Conservation (phyloP, 2,797 vertebrate species). For the Remorina albescens region DNA sequence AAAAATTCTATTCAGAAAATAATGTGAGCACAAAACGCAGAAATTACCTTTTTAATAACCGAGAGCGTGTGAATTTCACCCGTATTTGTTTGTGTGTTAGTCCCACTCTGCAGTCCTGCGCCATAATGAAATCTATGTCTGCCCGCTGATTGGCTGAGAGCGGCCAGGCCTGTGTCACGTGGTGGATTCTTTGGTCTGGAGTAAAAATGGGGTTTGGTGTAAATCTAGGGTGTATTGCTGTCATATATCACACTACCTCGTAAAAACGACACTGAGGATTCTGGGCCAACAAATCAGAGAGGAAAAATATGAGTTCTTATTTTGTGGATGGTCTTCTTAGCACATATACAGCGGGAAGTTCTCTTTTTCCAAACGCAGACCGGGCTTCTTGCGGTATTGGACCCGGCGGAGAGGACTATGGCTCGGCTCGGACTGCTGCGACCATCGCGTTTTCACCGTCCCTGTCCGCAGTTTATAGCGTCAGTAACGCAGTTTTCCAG, state of each 20-base stretch:
- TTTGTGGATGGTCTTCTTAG: conserved; percentile 94
- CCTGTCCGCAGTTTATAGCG: conserved; percentile 90
- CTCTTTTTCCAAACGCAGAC: conserved; percentile 90
- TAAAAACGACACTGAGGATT: conserved; percentile 99
- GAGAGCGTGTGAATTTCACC: conserved; percentile 30
- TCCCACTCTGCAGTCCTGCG: conserved; percentile 81
- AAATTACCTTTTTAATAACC: background rate
- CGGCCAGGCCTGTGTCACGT: conserved; percentile 90
- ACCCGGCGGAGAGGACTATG: conserved; percentile 87
- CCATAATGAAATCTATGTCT: conserved; percentile 87
- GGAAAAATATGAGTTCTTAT: conserved; percentile 97
- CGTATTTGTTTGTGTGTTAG: conserved; percentile 61
- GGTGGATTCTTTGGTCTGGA: conserved; percentile 88
- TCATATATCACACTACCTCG: conserved; percentile 98
- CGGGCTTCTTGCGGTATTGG: conserved; percentile 89
- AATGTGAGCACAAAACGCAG: background rate
- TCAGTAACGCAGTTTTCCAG: conserved; percentile 88
- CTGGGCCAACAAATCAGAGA: conserved; percentile 97
- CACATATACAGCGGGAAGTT: conserved; percentile 91
- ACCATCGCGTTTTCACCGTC: conserved; percentile 84
- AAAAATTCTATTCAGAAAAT: background rate
- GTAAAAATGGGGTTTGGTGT: conserved; percentile 97
- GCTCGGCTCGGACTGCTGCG: conserved; percentile 86
- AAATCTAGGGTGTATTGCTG: conserved; percentile 98
- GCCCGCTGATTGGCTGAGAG: conserved; percentile 86